Evolutionary conservation across 2,113 vertebrate species (phyloP), one percentile per base, ranked within the genome.

Genomic region (Sorex araneus): DNA sequence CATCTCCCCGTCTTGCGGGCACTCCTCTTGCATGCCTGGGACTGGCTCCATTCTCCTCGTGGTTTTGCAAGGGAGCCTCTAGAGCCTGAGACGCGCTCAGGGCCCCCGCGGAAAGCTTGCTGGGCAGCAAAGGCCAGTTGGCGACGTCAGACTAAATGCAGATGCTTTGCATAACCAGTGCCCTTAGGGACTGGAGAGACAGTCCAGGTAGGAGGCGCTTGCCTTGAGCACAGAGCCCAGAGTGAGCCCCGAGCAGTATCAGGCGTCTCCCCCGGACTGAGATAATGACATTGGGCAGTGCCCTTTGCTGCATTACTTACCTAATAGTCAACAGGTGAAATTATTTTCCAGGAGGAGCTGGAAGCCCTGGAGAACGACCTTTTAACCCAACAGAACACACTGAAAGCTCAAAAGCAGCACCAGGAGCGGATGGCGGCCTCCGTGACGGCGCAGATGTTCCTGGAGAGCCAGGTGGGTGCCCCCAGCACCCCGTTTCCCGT

Each of bases 371-470:
- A 99, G 97, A 98, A 95, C 67, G 96, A 97, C 66, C 98, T 99
- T 50, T 98, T 98, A 97, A 95, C 94, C 32, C 98, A 99, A 83
- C 98, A 99, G 97, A 97, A 93, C 95, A 96, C 66, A 0, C 98
- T 99, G 97, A 98, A 96, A 32, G 97, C 98, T 89, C 99, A 99
- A 94, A 98, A 98, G 16, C 98, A 99, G 97, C 98, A 99, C 92
- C 99, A 99, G 89, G 99, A 99, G 86, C 98, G 99, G 64, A 96
- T 98, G 43, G 99, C 99, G 2, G 98, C 98, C 94, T 99, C 99
- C 0, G 99, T 99, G 84, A 99, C 99, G 0, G 99, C 99, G 47
- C 99, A 99, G 98, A 99, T 99, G 99, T 99, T 98, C 94, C 97
- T 99, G 91, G 99, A 99, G 97, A 99, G 99, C 94, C 99, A 99